Evolutionary conservation across 2,888 invertebrate genomes (phyloP).

Genomic region (Brachypalpus laphriformis): DNA sequence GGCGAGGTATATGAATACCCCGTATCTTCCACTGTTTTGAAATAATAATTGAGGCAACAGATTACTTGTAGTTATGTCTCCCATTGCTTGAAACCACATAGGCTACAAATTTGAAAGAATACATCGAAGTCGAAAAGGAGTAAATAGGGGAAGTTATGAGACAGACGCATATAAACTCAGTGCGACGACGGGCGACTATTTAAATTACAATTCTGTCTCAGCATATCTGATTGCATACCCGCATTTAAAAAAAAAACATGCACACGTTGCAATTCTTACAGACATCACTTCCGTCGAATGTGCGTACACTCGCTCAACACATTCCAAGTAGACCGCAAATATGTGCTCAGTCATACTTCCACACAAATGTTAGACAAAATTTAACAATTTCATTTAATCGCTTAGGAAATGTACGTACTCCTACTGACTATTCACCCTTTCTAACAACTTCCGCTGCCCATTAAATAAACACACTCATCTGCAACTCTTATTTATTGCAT

Average conservation of each 20-base stretch:
- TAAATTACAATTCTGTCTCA: background rate
- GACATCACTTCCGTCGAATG: slow-evolving; percentile 8
- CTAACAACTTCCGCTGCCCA: slow-evolving; percentile 16
- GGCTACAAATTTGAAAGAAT: no score
- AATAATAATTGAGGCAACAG: no score
- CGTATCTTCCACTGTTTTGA: no score
- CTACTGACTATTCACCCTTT: slow-evolving; percentile 37
- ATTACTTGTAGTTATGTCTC: no score
- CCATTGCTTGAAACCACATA: no score
- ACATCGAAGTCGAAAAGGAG: no score
- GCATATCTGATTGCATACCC: slow-evolving; percentile 8
- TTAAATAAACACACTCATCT: slow-evolving; percentile 65
- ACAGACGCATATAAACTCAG: no score
- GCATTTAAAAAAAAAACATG: slow-evolving; percentile 11
- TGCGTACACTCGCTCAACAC: background rate
- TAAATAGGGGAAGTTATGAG: no score
- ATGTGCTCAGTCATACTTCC: background rate
- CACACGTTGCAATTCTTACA: background rate
- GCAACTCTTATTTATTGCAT: slow-evolving; percentile 60
- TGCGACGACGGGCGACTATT: no score
- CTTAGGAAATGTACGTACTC: background rate
- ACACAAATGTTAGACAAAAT: background rate
- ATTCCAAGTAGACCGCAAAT: slow-evolving; percentile 1
- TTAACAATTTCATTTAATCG: slow-evolving; percentile 53
- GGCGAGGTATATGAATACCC: no score